Conservation (phyloP, 1,140 invertebrate species). For the Ylistrum balloti region DNA sequence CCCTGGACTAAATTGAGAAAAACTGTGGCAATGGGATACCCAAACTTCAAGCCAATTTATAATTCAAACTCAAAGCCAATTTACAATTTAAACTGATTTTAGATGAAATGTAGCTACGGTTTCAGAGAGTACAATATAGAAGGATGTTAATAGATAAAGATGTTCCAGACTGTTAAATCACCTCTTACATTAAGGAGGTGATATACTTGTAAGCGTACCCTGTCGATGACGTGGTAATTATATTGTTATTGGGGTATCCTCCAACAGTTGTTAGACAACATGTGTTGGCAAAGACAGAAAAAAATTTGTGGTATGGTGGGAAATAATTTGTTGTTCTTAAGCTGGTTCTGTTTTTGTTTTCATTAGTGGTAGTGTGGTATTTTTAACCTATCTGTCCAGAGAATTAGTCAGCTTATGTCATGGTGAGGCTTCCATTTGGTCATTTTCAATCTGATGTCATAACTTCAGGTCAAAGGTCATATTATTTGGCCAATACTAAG, state of each 20-base stretch:
- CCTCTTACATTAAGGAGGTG: not conserved
- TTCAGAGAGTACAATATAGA: not conserved
- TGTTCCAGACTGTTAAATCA: not conserved
- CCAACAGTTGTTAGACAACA: not conserved
- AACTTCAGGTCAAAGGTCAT: no score
- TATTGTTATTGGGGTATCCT: not conserved
- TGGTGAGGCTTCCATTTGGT: no score
- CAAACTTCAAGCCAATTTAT: no score
- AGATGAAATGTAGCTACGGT: not conserved
- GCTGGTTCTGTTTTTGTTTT: not conserved
- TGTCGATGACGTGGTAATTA: not conserved
- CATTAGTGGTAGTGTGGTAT: no score
- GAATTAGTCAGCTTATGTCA: no score
- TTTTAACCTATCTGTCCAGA: no score
- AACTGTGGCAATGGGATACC: no score
- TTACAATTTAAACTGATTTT: not conserved
- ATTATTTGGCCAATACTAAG: no score
- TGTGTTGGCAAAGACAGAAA: not conserved
- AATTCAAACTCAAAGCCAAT: not conserved
- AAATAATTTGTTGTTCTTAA: not conserved
- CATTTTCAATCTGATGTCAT: no score
- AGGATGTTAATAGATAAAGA: not conserved
- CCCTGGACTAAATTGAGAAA: no score
- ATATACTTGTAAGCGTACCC: not conserved
- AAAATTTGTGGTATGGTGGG: not conserved